These are phyloP conservation scores for Iselma pallidipennis DNA, from an alignment of 2,888 invertebrate genomes.

Conservation along the genomic window DNA sequence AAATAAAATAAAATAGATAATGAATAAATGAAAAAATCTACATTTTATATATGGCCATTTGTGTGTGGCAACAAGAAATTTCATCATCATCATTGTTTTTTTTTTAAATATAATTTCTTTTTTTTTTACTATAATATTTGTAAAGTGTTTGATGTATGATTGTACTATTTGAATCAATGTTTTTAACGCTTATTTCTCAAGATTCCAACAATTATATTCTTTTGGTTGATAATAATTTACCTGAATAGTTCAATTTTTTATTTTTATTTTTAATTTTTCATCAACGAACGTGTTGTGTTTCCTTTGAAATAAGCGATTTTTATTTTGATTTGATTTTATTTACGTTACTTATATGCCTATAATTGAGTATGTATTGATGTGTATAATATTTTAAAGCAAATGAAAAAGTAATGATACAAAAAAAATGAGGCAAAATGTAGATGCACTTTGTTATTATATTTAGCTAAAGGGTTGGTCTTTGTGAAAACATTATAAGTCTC, in stretches of 20 bases:
- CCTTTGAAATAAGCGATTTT: slow-evolving; percentile 13
- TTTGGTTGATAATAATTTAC: too few relatives aligned
- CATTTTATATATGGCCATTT: slow-evolving; percentile 39
- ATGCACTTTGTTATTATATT: slow-evolving; percentile 27
- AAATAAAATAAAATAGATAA: slow-evolving; percentile 12
- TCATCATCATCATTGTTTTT: slow-evolving; percentile 43
- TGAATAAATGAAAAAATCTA: slow-evolving; percentile 32
- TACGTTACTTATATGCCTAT: slow-evolving; percentile 26
- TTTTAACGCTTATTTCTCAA: slow-evolving; percentile 28
- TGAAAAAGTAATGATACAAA: neutral
- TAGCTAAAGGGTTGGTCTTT: slow-evolving; percentile 29
- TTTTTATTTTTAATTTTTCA: slow-evolving; percentile 4
- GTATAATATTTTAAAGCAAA: slow-evolving; percentile 22
- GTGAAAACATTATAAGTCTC: slow-evolving; percentile 19
- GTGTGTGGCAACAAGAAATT: slow-evolving; percentile 31
- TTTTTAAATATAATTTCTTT: slow-evolving; percentile 46
- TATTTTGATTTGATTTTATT: slow-evolving; percentile 14
- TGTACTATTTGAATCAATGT: slow-evolving; percentile 28
- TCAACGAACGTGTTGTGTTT: slow-evolving; percentile 5
- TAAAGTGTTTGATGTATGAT: slow-evolving; percentile 44
- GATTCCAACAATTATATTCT: slow-evolving; percentile 13
- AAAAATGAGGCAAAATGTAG: slow-evolving; percentile 34
- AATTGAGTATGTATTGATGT: slow-evolving; percentile 35
- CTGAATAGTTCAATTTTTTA: too few relatives aligned
- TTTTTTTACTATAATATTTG: slow-evolving; percentile 46